A percentile compares a stretch with the other conserved stretches of the same genome.
Conservation (phyloP, 1,140 invertebrate genomes). For the Halesus radiatus region DNA sequence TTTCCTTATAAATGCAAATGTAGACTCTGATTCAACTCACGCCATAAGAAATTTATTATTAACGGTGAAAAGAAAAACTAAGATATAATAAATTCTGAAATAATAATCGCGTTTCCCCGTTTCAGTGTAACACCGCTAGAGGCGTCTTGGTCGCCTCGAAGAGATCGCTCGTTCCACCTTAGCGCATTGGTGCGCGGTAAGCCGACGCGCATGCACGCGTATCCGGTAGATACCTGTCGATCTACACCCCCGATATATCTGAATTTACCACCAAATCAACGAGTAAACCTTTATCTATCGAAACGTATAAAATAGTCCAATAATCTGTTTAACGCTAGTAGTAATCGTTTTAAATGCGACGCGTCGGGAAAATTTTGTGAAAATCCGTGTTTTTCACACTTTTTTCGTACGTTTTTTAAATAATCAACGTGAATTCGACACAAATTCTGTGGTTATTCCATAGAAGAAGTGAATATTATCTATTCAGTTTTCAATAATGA, state of each 20-base stretch:
- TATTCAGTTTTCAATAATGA: neutral
- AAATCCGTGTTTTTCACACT: too few species aligned
- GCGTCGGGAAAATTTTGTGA: too few species aligned
- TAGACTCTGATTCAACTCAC: too few species aligned
- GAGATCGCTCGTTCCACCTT: constrained; percentile 49
- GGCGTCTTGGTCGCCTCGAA: constrained; percentile 33
- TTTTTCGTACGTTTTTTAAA: too few species aligned
- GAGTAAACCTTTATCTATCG: neutral
- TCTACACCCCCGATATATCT: neutral
- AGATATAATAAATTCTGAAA: neutral
- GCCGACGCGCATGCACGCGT: constrained; percentile 41
- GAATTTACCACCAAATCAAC: neutral
- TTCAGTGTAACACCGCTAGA: constrained; percentile 30
- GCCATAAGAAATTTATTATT: neutral
- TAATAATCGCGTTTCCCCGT: neutral
- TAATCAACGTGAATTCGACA: constrained; percentile 14
- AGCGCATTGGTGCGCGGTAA: constrained; percentile 51
- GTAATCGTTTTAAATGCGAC: too few species aligned
- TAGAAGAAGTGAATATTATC: neutral
- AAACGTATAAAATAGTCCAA: too few species aligned
- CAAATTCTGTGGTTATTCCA: constrained; percentile 31
- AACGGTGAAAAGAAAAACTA: constrained; percentile 1
- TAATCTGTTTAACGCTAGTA: too few species aligned
- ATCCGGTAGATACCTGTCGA: neutral
- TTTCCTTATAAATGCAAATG: too few species aligned